Conservation (phyloP, 1,140 invertebrate species). For the Heliconius nattereri region DNA sequence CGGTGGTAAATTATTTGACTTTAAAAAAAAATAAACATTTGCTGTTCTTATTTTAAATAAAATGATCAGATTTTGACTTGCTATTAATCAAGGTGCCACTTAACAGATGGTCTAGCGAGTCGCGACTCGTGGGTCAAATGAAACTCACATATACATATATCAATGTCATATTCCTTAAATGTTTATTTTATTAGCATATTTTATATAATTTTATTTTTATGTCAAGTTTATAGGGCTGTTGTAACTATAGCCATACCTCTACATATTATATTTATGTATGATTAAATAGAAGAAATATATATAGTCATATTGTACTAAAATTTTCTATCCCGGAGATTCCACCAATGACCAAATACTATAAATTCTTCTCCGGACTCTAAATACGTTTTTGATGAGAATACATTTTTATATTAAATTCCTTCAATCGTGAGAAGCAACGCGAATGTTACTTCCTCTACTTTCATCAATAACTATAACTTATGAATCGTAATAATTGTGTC, state of each 20-base stretch:
- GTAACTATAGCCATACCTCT: too few species aligned
- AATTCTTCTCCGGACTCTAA: background rate
- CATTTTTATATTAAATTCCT: background rate
- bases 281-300: too few species aligned
- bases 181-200: background rate
- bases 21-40: too few species aligned
- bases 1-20: too few species aligned
- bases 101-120: background rate
- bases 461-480: constrained; percentile 14
- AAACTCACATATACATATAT: background rate
- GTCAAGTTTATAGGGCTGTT: background rate
- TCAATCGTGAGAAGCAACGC: background rate
- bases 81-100: background rate
- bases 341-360: too few species aligned
- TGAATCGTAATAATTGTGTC: constrained; percentile 20
- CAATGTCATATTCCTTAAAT: background rate
- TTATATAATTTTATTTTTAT: background rate
- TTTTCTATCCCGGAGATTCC: too few species aligned
- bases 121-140: background rate
- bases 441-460: background rate
- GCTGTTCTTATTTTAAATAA: background rate
- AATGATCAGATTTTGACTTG: background rate
- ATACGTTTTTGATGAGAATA: background rate
- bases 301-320: too few species aligned
- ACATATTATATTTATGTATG: too few species aligned